Evolutionary conservation across 1,140 invertebrate species (phyloP).

Genomic region (Chrysomallon squamiferum): DNA sequence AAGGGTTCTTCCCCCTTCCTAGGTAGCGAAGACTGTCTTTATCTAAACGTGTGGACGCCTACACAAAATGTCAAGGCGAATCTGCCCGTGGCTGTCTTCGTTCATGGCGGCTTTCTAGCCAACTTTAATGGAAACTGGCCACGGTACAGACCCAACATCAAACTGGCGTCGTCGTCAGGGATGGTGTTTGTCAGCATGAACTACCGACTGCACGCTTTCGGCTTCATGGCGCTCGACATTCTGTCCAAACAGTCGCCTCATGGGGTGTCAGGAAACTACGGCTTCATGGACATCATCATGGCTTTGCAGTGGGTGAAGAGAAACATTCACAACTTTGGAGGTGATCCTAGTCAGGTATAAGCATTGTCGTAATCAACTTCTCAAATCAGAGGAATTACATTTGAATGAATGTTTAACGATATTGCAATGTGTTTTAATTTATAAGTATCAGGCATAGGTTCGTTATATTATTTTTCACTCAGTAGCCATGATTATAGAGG

Average conservation of each 20-base stretch:
- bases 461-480: too few species aligned
- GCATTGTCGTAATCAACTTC: too few species aligned
- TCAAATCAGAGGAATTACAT: too few species aligned
- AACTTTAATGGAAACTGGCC: conserved; percentile 68
- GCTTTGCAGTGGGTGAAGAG: conserved; percentile 79
- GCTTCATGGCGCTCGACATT: conserved; percentile 41
- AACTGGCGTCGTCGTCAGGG: conserved; percentile 69
- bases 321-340: conserved; percentile 92
- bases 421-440: too few species aligned
- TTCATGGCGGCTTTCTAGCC: conserved; percentile 78
- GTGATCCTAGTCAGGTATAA: conserved; percentile 86
- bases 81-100: conserved; percentile 77
- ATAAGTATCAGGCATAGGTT: too few species aligned
- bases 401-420: too few species aligned
- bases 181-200: conserved; percentile 50
- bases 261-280: conserved; percentile 78
- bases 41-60: conserved; percentile 50
- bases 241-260: conserved; percentile 19
- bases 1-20: not conserved
- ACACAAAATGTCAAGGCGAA: conserved; percentile 20
- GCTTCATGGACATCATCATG: conserved; percentile 93
- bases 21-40: conserved; percentile 54
- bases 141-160: conserved; percentile 32
- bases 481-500: too few species aligned
- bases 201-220: conserved; percentile 47